These are phyloP conservation scores for Drosophila punjabiensis DNA, from an alignment of 1,140 invertebrate genomes.

Conservation along the genomic window DNA sequence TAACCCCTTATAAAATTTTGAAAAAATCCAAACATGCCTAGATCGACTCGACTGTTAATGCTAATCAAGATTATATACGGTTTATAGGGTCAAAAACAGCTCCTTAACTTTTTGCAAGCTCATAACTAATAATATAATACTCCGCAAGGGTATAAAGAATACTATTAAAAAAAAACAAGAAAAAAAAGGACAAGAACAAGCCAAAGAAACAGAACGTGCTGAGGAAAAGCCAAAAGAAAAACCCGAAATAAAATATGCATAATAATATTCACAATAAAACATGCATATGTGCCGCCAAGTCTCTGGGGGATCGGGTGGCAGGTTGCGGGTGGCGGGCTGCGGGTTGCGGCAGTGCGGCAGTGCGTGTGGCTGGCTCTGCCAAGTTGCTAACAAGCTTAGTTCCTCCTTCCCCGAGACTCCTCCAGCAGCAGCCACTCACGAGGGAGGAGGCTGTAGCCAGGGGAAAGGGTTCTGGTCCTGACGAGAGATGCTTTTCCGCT, in stretches of 20 bases:
- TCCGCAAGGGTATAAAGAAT: too few species aligned
- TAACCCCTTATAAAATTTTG: too few species aligned
- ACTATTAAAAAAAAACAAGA: neutral
- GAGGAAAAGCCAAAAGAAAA: conserved; percentile 11
- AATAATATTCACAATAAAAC: conserved; percentile 78
- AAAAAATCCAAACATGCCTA: too few species aligned
- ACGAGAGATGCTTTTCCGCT: neutral
- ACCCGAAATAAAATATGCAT: conserved; percentile 75
- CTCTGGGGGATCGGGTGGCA: neutral
- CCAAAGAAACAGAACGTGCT: neutral
- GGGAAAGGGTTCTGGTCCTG: neutral
- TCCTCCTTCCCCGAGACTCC: conserved; percentile 45
- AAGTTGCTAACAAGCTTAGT: conserved; percentile 82
- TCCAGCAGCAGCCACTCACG: conserved; percentile 16
- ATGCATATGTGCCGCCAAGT: conserved; percentile 44
- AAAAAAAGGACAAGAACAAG: neutral
- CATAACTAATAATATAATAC: too few species aligned
- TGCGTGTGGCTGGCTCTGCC: conserved; percentile 64
- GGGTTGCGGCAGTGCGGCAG: conserved; percentile 28
- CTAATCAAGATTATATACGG: too few species aligned
- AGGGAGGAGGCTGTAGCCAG: neutral
- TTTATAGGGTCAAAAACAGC: too few species aligned
- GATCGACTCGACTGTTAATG: too few species aligned
- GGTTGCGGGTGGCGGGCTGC: too few species aligned
- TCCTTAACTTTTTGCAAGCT: too few species aligned